These are phyloP conservation scores for Melinopterus prodromus DNA, from an alignment of 2,888 invertebrate species.

Conservation along the genomic window DNA sequence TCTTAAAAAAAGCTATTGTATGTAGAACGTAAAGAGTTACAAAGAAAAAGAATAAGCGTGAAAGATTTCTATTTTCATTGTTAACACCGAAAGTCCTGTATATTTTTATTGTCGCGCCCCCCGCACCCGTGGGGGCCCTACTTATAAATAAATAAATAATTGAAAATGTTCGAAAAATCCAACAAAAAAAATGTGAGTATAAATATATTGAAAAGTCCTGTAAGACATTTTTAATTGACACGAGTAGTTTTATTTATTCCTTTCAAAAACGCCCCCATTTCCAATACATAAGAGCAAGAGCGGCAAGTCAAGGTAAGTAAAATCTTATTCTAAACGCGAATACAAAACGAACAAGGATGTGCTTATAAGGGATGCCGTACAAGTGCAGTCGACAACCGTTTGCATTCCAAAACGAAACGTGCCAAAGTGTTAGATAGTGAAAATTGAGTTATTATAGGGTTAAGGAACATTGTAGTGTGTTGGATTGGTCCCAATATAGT, in stretches of 20 bases:
- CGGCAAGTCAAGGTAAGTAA: neutral
- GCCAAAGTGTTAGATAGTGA: no score
- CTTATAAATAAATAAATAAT: slow-evolving; percentile 4
- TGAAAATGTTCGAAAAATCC: neutral
- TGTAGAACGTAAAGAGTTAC: slow-evolving; percentile 4
- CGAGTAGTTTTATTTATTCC: neutral
- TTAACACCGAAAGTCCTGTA: neutral
- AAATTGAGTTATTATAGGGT: no score
- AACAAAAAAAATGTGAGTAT: neutral
- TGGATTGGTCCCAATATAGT: neutral
- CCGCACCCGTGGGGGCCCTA: neutral
- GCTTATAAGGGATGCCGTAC: neutral
- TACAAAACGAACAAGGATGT: no score
- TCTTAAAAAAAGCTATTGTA: neutral
- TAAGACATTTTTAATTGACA: neutral
- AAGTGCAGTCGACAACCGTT: neutral
- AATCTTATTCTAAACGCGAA: neutral
- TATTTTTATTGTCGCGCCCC: slow-evolving; percentile 4
- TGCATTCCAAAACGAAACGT: no score
- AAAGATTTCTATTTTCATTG: slow-evolving; percentile 4
- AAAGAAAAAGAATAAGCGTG: neutral
- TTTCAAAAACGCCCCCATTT: neutral
- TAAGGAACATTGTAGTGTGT: neutral
- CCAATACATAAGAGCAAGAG: neutral
- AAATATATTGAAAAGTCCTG: slow-evolving; percentile 4